Evolutionary conservation across 2,113 vertebrate genomes (phyloP).

Genomic region (Erythrocercus mccallii): DNA sequence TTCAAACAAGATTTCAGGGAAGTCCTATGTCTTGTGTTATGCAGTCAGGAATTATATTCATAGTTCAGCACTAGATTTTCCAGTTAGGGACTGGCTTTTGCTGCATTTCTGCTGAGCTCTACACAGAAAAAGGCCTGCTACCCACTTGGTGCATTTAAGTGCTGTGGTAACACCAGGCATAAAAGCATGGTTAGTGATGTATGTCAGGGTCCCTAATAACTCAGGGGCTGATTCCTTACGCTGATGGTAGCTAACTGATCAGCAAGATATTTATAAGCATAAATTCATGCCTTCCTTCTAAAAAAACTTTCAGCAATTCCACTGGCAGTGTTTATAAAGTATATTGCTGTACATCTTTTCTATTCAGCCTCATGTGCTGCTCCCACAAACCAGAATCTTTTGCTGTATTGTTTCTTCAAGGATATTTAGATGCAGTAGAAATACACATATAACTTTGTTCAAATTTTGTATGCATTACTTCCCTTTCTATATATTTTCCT

Average conservation of each 20-base stretch:
- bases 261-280: background rate
- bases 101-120: background rate
- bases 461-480: background rate
- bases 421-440: background rate
- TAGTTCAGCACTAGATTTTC: background rate
- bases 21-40: background rate
- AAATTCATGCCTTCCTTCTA: background rate
- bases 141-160: background rate
- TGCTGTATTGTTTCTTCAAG: background rate
- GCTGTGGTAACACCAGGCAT: background rate
- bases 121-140: background rate
- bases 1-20: background rate
- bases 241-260: background rate
- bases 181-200: background rate
- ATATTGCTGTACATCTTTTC: background rate
- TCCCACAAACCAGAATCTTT: background rate
- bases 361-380: rapidly evolving
- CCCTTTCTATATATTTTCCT: background rate
- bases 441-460: background rate
- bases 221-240: background rate
- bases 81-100: background rate
- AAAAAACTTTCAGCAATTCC: background rate
- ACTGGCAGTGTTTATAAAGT: background rate
- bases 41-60: background rate
- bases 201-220: background rate